Conservation (phyloP, 2,113 vertebrate species). For the Apteryx owenii region DNA sequence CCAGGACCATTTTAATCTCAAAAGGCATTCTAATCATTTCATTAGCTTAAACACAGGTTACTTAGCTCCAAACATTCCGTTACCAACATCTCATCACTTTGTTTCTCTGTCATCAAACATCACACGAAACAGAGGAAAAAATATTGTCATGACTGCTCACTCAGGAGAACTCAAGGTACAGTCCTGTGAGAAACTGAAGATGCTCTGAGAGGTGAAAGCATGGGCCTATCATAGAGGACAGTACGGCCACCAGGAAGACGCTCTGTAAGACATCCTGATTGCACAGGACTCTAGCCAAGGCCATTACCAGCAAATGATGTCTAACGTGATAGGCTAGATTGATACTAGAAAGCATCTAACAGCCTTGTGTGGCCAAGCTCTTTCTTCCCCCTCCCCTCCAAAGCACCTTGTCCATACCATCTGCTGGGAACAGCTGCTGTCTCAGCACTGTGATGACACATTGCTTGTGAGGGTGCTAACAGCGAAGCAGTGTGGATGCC, state of each 20-base stretch:
- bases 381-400: not conserved
- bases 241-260: not conserved
- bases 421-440: not conserved
- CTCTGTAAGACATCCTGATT: not conserved
- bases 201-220: not conserved
- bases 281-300: not conserved
- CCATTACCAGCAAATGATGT: not conserved
- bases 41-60: not conserved
- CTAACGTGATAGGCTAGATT: not conserved
- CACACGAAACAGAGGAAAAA: not conserved
- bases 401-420: not conserved
- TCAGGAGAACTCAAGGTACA: not conserved
- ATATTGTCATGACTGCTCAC: not conserved
- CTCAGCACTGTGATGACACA: not conserved
- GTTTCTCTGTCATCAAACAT: not conserved
- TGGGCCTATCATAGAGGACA: not conserved
- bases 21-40: not conserved
- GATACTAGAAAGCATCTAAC: not conserved
- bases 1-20: not conserved
- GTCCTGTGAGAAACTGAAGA: not conserved
- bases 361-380: not conserved
- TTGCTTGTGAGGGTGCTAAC: not conserved
- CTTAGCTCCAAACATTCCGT: not conserved
- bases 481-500: not conserved
- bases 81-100: not conserved